Evolutionary conservation across 2,888 invertebrate species (phyloP), one percentile per base, ranked within the genome.

Genomic region (Meteorus colon): DNA sequence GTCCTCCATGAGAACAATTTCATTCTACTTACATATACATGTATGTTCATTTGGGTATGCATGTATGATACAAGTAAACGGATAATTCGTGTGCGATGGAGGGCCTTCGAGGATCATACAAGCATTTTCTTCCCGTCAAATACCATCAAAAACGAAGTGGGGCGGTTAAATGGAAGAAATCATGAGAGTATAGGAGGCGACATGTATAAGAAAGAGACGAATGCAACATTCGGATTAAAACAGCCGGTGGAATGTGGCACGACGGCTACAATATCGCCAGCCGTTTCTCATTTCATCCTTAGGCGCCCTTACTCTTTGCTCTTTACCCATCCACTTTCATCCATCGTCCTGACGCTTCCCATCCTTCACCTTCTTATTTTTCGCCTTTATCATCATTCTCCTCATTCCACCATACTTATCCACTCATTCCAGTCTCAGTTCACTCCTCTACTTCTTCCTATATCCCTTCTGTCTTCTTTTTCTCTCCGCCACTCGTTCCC

Each of bases 231-330:
- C 75, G 80, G 65, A 81, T 81, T 75, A 76, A 65, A 79, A 76
- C 75, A 75, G 75, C 60, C 74, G 73, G 74, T 78, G 81, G 80
- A 81, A 81, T 81, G 80, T 63, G 73, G 71, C 75, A 75, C 68
- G 68, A 67, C 74, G 74, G 74, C 74, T 74, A 31, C 75, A 75
- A 66, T 71, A 75, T 62, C 71, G 75, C 75, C 71, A 75, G 70
- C 75, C 71, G 66, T 75, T 31, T 62, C 71, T 75, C 71, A 75
- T 75, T 75, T 71, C 75, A 71, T 71, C 75, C 75, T 75, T 75
- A 71, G 75, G 75, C 75, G 75, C 75, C 75, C 74, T 75, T 71
- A 31, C 59, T 65, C 70, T 60, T 70, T 41, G n/a, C 19, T 55
- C 19, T 19, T 55, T 55, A 55, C 19, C 51, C 51, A 55, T n/a